phyloP scores from a whole-genome alignment of 2,113 vertebrate genomes.

The Gadus chalcogrammus region DNA sequence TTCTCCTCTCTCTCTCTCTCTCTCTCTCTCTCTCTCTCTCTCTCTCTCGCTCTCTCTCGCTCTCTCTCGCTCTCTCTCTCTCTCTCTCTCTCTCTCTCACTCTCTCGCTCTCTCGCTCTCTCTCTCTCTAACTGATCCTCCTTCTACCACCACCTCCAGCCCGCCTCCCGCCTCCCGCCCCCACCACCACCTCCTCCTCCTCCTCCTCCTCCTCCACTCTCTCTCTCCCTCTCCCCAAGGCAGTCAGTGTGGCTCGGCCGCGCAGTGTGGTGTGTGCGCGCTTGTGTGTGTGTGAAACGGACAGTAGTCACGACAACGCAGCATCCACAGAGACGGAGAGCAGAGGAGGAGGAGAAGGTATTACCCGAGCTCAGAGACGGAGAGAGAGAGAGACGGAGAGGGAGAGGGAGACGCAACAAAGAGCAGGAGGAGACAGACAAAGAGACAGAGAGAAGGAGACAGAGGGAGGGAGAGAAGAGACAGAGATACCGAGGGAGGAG shows the following conservation, averaged over 20 bases:
- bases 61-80: no score
- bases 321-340: neutral
- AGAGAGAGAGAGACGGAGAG: neutral
- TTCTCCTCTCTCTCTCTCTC: neutral
- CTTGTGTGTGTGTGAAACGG: neutral
- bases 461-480: neutral
- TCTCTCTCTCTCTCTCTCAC: neutral
- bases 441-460: neutral
- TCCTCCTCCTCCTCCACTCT: slow-evolving; percentile 30
- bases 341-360: no score
- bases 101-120: neutral
- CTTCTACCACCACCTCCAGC: slow-evolving; percentile 16
- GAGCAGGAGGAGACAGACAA: neutral
- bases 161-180: slow-evolving; percentile 23
- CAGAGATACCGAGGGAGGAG: neutral
- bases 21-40: neutral
- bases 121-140: no score
- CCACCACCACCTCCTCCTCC: slow-evolving; percentile 3
- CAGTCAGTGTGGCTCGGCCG: slow-evolving; percentile 41
- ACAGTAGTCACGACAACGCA: neutral
- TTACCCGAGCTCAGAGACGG: neutral
- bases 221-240: slow-evolving; percentile 47
- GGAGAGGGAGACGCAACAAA: no score
- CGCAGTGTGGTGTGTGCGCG: slow-evolving; percentile 27
- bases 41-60: neutral